Conservation (phyloP, 2,888 invertebrate species). For the Patella depressa region DNA sequence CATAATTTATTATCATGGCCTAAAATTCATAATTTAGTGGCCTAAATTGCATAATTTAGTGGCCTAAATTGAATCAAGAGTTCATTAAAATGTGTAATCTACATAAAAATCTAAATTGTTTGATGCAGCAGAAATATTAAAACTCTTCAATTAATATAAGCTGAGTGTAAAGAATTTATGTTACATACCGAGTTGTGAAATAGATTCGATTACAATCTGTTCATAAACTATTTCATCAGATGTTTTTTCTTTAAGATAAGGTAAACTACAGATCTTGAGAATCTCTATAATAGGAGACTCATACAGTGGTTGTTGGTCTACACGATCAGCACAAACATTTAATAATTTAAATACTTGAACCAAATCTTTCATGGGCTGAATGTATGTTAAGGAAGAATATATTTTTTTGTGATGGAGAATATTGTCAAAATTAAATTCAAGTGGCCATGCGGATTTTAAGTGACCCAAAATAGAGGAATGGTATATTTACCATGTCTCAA, state of each 20-base stretch:
- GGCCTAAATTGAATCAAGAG: background rate
- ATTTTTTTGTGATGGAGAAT: no score
- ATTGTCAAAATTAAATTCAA: no score
- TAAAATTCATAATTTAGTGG: no score
- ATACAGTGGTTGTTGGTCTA: constrained; percentile 65
- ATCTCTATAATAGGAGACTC: constrained; percentile 65
- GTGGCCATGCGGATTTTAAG: no score
- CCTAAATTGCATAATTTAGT: no score
- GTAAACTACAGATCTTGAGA: constrained; percentile 64
- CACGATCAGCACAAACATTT: constrained; percentile 68
- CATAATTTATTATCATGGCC: no score
- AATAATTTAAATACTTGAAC: constrained; percentile 69
- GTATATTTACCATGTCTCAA: no score
- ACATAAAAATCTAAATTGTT: no score
- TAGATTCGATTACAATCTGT: constrained; percentile 68
- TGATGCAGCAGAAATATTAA: no score
- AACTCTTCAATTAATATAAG: background rate
- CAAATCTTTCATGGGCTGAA: constrained; percentile 69
- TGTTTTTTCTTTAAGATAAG: constrained; percentile 69
- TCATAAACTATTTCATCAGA: constrained; percentile 70
- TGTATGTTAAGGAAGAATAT: background rate
- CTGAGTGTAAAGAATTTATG: background rate
- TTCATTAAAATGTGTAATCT: background rate
- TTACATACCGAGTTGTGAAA: constrained; percentile 69
- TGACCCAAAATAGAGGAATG: no score